Conservation (phyloP, 1,140 invertebrate species). For the Zophobas morio region DNA sequence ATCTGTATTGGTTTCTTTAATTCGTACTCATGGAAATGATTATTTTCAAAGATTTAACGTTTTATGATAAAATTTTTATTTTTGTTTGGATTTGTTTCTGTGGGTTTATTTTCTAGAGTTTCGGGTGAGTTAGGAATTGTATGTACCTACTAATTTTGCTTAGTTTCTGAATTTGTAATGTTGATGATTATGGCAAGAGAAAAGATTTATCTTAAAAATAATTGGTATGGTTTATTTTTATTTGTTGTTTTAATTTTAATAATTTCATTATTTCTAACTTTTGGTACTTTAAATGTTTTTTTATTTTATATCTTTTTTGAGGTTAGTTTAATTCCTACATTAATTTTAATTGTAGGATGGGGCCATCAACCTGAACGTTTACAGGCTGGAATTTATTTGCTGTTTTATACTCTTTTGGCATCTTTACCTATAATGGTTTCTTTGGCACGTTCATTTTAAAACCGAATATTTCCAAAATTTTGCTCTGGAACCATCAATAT, state of each 20-base stretch:
- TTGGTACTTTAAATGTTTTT: neutral
- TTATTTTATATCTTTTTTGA: slow-evolving; percentile 1
- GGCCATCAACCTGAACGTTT: slow-evolving; percentile 76
- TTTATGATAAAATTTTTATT: slow-evolving; percentile 72
- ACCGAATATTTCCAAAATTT: too few relatives aligned
- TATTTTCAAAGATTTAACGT: slow-evolving; percentile 71
- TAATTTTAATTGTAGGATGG: slow-evolving; percentile 75
- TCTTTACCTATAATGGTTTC: slow-evolving; percentile 73
- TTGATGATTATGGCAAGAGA: neutral
- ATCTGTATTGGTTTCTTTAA: slow-evolving; percentile 72
- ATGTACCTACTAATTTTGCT: neutral
- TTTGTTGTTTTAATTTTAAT: neutral
- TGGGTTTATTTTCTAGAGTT: neutral
- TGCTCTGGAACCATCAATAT: too few relatives aligned
- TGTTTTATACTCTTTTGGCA: slow-evolving; percentile 76
- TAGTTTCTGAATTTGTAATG: neutral
- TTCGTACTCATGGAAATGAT: slow-evolving; percentile 73
- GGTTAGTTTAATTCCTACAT: neutral
- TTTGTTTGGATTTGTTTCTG: slow-evolving; percentile 64
- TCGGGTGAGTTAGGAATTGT: neutral
- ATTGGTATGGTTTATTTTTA: neutral
- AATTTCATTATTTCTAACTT: neutral
- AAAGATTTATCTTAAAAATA: neutral
- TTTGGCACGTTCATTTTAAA: too few relatives aligned
- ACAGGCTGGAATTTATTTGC: slow-evolving; percentile 73